phyloP scores from a whole-genome alignment of 1,140 invertebrate genomes.

The Achatina immaculata region DNA sequence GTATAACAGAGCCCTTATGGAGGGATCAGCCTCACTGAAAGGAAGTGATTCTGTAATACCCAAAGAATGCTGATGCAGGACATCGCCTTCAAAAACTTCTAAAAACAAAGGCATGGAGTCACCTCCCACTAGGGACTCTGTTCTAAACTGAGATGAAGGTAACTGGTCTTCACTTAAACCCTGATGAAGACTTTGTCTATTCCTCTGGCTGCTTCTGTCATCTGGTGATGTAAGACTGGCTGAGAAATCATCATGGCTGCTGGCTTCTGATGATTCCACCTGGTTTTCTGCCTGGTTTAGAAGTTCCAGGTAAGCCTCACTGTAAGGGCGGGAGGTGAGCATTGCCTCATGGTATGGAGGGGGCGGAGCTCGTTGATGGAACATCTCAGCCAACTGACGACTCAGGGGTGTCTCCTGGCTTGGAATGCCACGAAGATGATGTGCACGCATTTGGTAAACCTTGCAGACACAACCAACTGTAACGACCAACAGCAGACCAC shows the following conservation, averaged over 20 bases:
- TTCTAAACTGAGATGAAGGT: background rate
- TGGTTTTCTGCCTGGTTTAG: background rate
- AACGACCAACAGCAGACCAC: slow-evolving; percentile 73
- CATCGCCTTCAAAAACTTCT: background rate
- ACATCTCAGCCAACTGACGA: slow-evolving; percentile 56
- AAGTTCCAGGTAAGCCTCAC: slow-evolving; percentile 55
- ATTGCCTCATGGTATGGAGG: slow-evolving; percentile 68
- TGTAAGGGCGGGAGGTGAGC: slow-evolving; percentile 61
- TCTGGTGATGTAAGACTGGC: background rate
- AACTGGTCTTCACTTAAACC: background rate
- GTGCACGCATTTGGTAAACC: slow-evolving; percentile 66
- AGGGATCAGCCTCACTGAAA: background rate
- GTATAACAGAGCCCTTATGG: background rate
- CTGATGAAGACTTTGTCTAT: too few relatives aligned
- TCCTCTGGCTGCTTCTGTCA: too few relatives aligned
- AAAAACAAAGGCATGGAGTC: background rate
- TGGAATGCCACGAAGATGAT: slow-evolving; percentile 39
- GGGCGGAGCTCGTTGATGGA: slow-evolving; percentile 56
- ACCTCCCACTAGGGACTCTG: background rate
- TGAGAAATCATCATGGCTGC: background rate
- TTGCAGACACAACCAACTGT: slow-evolving; percentile 74
- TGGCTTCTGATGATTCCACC: background rate
- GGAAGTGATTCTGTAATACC: background rate
- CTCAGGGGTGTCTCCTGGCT: slow-evolving; percentile 54
- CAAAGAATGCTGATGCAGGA: background rate